Percentiles rank a stretch among this genome's conserved stretches.
These are phyloP conservation scores for Drosophila tropicalis DNA, from an alignment of 1,140 invertebrate species.

Conservation along the genomic window DNA sequence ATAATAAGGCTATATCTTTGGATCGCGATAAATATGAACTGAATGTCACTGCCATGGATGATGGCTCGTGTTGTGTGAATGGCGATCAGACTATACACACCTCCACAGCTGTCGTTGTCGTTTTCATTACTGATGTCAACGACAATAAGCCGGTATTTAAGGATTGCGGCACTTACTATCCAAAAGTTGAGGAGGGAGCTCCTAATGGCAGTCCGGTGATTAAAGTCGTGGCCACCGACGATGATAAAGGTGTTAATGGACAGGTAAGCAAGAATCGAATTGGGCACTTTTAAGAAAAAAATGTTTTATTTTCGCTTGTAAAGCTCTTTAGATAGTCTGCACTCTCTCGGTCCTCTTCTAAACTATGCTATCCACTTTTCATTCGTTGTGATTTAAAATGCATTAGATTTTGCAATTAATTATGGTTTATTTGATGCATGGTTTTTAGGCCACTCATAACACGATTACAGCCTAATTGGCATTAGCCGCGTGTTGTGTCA, in stretches of 20 bases:
- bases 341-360: no score
- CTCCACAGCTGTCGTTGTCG: slow-evolving; percentile 96
- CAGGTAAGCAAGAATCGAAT: slow-evolving; percentile 85
- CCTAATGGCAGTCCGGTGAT: slow-evolving; percentile 96
- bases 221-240: slow-evolving; percentile 96
- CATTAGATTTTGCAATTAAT: slow-evolving; percentile 39
- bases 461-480: slow-evolving; percentile 62
- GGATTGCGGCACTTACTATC: slow-evolving; percentile 95
- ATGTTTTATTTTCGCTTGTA: no score
- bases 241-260: slow-evolving; percentile 97
- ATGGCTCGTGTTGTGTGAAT: slow-evolving; percentile 95
- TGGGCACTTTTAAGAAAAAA: neutral
- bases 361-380: no score
- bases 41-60: slow-evolving; percentile 96
- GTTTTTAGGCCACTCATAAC: slow-evolving; percentile 58
- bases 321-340: no score
- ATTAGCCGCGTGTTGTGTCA: slow-evolving; percentile 44
- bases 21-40: slow-evolving; percentile 96
- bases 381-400: slow-evolving; percentile 3
- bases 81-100: slow-evolving; percentile 94
- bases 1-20: slow-evolving; percentile 92
- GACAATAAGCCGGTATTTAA: slow-evolving; percentile 97
- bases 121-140: slow-evolving; percentile 98
- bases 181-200: slow-evolving; percentile 96
- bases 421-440: slow-evolving; percentile 32